A percentile compares a stretch with the other conserved stretches of the same genome.
These are phyloP conservation scores for Cryptomyrus ogoouensis DNA, from an alignment of 2,113 vertebrate genomes.

Conservation along the genomic window DNA sequence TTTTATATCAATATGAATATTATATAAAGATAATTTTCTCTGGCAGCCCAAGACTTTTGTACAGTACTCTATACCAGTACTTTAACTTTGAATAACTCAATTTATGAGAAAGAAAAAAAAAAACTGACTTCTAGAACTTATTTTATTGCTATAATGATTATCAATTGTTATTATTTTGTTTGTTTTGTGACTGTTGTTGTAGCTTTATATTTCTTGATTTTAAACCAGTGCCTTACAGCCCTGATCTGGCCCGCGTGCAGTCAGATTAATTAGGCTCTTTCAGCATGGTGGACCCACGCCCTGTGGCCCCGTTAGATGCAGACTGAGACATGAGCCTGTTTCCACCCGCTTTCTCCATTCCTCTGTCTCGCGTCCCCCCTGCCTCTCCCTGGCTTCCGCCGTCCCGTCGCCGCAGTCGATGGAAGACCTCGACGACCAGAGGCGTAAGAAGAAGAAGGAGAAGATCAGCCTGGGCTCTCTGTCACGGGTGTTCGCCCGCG, in stretches of 20 bases:
- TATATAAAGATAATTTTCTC: neutral
- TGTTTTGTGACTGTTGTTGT: neutral
- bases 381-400: neutral
- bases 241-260: neutral
- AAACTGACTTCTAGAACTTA: neutral
- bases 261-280: neutral
- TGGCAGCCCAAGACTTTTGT: neutral
- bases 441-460: slow-evolving; percentile 67
- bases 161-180: neutral
- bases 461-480: slow-evolving; percentile 88
- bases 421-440: slow-evolving; percentile 82
- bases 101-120: neutral
- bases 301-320: neutral
- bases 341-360: neutral
- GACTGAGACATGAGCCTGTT: neutral
- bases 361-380: neutral
- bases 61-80: neutral
- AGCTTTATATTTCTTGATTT: neutral
- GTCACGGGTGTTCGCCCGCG: slow-evolving; percentile 91
- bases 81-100: neutral
- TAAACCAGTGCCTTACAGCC: neutral
- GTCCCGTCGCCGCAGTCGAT: slow-evolving; percentile 62
- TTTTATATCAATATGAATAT: neutral
- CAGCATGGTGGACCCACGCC: neutral
- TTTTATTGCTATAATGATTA: neutral